Evolutionary conservation across 2,797 vertebrate genomes (phyloP).

Genomic region (Salmo trutta): DNA sequence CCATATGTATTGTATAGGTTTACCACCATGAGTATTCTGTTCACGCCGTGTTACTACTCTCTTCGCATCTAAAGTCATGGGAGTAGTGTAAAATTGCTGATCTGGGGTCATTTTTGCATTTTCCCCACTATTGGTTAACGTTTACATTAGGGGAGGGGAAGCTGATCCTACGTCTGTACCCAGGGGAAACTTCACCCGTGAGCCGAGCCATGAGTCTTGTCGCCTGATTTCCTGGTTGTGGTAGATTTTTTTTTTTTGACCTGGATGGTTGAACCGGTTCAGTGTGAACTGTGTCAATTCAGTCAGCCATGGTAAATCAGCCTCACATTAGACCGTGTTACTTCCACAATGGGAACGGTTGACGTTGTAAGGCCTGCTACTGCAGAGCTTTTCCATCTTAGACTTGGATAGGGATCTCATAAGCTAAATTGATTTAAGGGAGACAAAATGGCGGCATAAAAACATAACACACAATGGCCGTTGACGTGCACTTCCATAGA

Average conservation of each 20-base stretch:
- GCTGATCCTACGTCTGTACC: not conserved
- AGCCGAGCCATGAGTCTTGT: constrained; percentile 34
- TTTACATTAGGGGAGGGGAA: not conserved
- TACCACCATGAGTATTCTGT: not conserved
- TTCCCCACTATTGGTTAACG: not conserved
- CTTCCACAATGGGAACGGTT: not conserved
- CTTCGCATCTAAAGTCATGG: no score
- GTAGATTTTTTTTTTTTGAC: constrained; percentile 41
- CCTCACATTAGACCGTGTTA: constrained; percentile 12
- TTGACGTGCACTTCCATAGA: not conserved
- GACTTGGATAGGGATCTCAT: not conserved
- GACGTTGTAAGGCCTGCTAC: not conserved
- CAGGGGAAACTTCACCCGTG: constrained; percentile 12
- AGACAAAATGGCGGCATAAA: not conserved
- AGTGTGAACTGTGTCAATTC: constrained; percentile 6
- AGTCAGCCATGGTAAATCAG: constrained; percentile 22
- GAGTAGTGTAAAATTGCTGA: no score
- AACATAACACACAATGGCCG: not conserved
- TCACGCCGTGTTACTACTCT: not conserved
- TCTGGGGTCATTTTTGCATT: no score
- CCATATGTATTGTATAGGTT: not conserved
- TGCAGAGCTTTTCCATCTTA: not conserved
- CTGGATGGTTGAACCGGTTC: constrained; percentile 15
- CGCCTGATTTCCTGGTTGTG: not conserved
- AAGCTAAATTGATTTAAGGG: no score